A percentile compares a stretch with the other conserved stretches of the same genome.
Conservation (phyloP, 2,797 vertebrate species). For the Halcyon leucocephala region DNA sequence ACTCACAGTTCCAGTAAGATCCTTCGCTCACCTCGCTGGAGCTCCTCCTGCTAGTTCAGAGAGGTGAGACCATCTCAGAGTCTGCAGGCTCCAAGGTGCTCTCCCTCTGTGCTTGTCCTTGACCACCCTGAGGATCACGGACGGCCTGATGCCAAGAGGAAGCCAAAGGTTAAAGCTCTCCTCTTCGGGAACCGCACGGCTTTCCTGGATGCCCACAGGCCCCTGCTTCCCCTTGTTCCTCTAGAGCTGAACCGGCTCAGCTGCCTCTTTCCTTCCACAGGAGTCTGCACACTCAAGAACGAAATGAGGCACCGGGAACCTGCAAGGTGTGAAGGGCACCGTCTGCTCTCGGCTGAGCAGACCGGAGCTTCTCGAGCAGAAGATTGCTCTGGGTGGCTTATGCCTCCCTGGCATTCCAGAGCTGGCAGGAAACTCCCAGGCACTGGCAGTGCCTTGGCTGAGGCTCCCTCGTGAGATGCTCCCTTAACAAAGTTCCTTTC, state of each 20-base stretch:
- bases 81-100: not conserved
- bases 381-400: not conserved
- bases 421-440: not conserved
- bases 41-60: not conserved
- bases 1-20: not conserved
- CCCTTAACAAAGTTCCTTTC: not conserved
- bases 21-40: not conserved
- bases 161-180: not conserved
- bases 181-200: rapidly evolving
- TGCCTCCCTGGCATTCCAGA: not conserved
- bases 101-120: not conserved
- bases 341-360: not conserved
- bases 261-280: not conserved
- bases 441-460: not conserved
- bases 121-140: not conserved
- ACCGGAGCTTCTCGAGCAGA: not conserved
- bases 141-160: not conserved
- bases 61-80: not conserved
- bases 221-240: not conserved
- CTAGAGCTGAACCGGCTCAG: not conserved
- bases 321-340: not conserved
- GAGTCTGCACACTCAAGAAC: not conserved
- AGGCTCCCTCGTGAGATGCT: not conserved
- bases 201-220: not conserved
- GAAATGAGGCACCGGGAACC: not conserved